These are phyloP conservation scores for Cheilinus undulatus DNA, from an alignment of 2,113 vertebrate genomes.

Conservation along the genomic window DNA sequence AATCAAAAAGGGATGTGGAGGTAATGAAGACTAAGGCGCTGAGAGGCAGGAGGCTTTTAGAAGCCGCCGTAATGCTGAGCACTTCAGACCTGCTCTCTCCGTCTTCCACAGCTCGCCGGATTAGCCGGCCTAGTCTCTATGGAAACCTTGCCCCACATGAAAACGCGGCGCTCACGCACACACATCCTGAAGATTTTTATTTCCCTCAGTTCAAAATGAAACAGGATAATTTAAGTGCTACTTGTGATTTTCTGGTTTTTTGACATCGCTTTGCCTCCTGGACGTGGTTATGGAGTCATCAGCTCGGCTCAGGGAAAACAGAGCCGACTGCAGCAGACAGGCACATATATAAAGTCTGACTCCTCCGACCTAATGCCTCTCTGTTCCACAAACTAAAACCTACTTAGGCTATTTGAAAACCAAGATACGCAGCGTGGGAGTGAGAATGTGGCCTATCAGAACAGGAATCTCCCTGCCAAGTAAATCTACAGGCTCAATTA, in stretches of 20 bases:
- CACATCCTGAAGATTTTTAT: slow-evolving; percentile 55
- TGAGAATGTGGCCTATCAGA: slow-evolving; percentile 24
- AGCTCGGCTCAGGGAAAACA: slow-evolving; percentile 45
- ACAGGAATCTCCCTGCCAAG: slow-evolving; percentile 7
- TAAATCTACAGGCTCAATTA: slow-evolving; percentile 68
- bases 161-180: slow-evolving; percentile 44
- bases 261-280: slow-evolving; percentile 46
- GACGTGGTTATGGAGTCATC: slow-evolving; percentile 57
- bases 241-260: slow-evolving; percentile 74
- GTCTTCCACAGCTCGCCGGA: slow-evolving; percentile 73
- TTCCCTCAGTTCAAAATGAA: slow-evolving; percentile 68
- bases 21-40: slow-evolving; percentile 80
- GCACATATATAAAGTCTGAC: slow-evolving; percentile 44
- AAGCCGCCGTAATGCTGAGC: slow-evolving; percentile 65
- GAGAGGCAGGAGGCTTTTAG: slow-evolving; percentile 78
- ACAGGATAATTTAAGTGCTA: slow-evolving; percentile 74
- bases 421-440: slow-evolving; percentile 17
- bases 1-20: slow-evolving; percentile 83
- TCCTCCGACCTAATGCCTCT: slow-evolving; percentile 54
- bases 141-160: slow-evolving; percentile 78
- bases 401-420: slow-evolving; percentile 47
- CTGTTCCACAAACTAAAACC: slow-evolving; percentile 40
- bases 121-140: slow-evolving; percentile 83
- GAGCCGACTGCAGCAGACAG: slow-evolving; percentile 47
- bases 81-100: slow-evolving; percentile 74